A percentile compares a stretch with the other conserved stretches of the same genome.
These are phyloP conservation scores for Loxodonta africana DNA, from an alignment of 2,113 vertebrate genomes.

Conservation along the genomic window DNA sequence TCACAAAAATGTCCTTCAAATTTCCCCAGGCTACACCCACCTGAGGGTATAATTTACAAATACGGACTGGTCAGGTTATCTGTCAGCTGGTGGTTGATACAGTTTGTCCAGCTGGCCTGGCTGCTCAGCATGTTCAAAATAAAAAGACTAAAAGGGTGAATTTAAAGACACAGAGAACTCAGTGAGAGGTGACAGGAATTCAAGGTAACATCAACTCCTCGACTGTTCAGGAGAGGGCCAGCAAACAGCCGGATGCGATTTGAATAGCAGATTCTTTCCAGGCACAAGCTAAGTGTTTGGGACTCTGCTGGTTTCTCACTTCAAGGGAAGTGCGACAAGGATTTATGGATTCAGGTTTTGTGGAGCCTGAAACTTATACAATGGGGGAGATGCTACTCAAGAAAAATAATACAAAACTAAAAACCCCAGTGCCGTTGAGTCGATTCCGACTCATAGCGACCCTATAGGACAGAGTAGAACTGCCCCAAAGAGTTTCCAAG, in stretches of 20 bases:
- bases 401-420: background rate
- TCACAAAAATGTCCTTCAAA: background rate
- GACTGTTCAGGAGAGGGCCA: background rate
- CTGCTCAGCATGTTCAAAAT: background rate
- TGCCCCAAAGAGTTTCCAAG: too few relatives aligned
- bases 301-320: background rate
- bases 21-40: background rate
- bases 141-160: background rate
- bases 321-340: background rate
- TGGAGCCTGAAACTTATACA: background rate
- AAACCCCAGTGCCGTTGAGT: too few relatives aligned
- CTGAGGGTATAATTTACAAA: background rate
- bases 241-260: background rate
- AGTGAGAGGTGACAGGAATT: background rate
- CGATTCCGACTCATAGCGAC: too few relatives aligned
- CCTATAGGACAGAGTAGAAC: too few relatives aligned
- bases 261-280: background rate
- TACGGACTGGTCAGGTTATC: background rate
- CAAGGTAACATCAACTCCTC: background rate
- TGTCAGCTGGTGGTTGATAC: background rate
- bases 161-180: constrained; percentile 29
- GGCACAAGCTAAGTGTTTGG: background rate
- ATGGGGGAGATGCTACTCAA: background rate
- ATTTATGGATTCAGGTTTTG: background rate
- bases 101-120: background rate